Conservation (phyloP, 2,113 vertebrate genomes). For the Acanthochromis polyacanthus region DNA sequence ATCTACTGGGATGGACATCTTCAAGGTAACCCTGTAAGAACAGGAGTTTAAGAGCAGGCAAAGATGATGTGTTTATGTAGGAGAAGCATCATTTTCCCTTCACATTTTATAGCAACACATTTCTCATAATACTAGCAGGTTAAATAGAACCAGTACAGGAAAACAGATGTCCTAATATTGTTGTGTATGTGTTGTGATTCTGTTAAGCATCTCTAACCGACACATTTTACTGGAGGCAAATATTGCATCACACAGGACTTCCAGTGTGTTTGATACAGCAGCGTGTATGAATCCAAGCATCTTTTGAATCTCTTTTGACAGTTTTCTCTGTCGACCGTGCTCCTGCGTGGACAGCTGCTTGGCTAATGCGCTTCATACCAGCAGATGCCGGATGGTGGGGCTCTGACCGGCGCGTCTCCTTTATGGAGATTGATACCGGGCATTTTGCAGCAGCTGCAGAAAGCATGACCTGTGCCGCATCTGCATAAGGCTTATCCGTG, state of each 20-base stretch:
- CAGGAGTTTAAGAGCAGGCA: too few species aligned
- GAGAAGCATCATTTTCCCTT: too few species aligned
- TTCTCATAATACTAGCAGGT: too few species aligned
- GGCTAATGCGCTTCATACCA: not conserved
- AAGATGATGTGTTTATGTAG: too few species aligned
- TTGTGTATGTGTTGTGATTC: too few species aligned
- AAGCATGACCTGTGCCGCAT: constrained; percentile 45
- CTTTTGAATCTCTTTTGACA: not conserved
- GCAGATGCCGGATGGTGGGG: constrained; percentile 27
- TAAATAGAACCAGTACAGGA: too few species aligned
- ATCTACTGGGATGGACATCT: too few species aligned
- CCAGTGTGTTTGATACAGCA: too few species aligned
- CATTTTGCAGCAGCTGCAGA: constrained; percentile 69
- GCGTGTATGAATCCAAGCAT: not conserved
- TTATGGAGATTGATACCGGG: constrained; percentile 63
- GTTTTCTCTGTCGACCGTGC: not conserved
- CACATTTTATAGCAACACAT: too few species aligned
- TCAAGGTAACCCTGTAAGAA: too few species aligned
- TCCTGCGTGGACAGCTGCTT: constrained; percentile 14
- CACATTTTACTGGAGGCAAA: not conserved
- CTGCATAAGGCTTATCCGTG: constrained; percentile 43
- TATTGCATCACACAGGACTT: not conserved
- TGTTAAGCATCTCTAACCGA: too few species aligned
- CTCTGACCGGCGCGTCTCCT: constrained; percentile 31
- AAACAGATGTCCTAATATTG: too few species aligned